Base-by-base conservation (phyloP, 2,797 vertebrate species). In the Leptatherina wallacei region DNA sequence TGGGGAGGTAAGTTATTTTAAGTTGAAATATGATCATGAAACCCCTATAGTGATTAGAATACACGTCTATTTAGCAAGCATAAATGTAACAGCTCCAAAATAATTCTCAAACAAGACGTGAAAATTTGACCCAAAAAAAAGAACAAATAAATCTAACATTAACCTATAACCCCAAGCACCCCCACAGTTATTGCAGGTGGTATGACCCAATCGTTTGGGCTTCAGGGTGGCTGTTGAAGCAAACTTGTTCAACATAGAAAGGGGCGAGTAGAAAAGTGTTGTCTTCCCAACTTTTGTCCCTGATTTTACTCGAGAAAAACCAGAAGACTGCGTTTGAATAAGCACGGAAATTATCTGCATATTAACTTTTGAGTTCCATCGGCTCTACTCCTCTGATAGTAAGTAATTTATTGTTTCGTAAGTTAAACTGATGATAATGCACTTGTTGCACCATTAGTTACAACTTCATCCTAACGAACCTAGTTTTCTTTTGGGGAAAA, bases 401-500 rank as follows among this genome's bases (percentile, higher is more conserved):
- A 77, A 85, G 89, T 85, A n/a, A 35, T 58, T 35, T 27, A 20
- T 13, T 22, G 10, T 27, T 56, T 54, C 11, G 2, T 51, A 18
- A 16, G n/a, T 49, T 61, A 24, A 71, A 62, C 14, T 16, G 14
- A 61, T 5, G 11, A 2, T 49, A 69, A 71, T 88, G 80, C 85
- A 86, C 85, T 90, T 92, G 89, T 88, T 90, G 88, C 80, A 2
- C 27, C 13, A 7, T 71, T 29, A 52, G 10, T 60, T 57, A 18
- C 51, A 42, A 16, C 59, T 61, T 4, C n/a, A 69, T 58, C 60
- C 54, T 38, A 52, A 1, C 30, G 14, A 63, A 72, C 14, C 32
- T 16, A 12, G 9, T 33, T 49, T 49, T 33, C 0, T 12, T 1
- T 14, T 10, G 0, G 12, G 2, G 6, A 55, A 32, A 49, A 49